Evolutionary conservation across 2,888 invertebrate genomes (phyloP).

Genomic region (Esperia sulphurella): DNA sequence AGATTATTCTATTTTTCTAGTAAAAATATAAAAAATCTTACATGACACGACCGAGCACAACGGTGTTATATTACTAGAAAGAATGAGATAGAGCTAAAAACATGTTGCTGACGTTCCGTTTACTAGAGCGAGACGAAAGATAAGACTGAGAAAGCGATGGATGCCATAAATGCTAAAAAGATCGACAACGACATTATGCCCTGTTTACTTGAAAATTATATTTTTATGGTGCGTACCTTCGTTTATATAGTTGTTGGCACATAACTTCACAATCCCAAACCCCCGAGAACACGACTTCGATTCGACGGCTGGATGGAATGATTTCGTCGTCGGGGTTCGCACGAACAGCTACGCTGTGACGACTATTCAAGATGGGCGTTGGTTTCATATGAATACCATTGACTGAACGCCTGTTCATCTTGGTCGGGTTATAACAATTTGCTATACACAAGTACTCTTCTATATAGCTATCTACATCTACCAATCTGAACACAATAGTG

Average conservation of each 20-base stretch:
- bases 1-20: conserved; percentile 51
- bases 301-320: conserved; percentile 80
- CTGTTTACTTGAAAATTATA: conserved; percentile 34
- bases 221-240: conserved; percentile 55
- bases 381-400: conserved; percentile 27
- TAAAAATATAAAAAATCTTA: conserved; percentile 76
- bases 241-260: conserved; percentile 75
- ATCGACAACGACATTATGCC: conserved; percentile 51
- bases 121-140: conserved; percentile 63
- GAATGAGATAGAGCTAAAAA: conserved; percentile 67
- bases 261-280: conserved; percentile 73
- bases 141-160: conserved; percentile 74
- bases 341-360: conserved; percentile 60
- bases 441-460: conserved; percentile 37
- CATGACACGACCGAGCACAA: conserved; percentile 79
- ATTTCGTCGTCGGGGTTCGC: conserved; percentile 76
- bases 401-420: conserved; percentile 35
- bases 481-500: not conserved
- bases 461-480: conserved; percentile 19
- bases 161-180: conserved; percentile 75
- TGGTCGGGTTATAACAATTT: conserved; percentile 63
- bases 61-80: conserved; percentile 79
- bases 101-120: conserved; percentile 57
- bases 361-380: conserved; percentile 47
- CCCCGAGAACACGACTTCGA: conserved; percentile 78